A percentile compares a stretch with the other conserved stretches of the same genome.
Conservation (phyloP, 2,888 invertebrate species). For the Geotrupes spiniger region DNA sequence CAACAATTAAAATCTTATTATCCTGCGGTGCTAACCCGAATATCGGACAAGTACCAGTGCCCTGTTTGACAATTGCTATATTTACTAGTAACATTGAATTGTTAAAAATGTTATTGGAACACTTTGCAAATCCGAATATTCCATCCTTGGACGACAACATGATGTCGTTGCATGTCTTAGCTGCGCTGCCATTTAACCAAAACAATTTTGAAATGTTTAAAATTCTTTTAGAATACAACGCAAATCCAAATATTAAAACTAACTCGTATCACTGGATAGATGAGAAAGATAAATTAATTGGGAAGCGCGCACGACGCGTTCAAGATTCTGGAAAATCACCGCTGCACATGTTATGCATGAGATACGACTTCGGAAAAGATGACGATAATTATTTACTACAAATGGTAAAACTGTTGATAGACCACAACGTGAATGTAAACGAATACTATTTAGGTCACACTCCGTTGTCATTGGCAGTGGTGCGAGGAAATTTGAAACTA, state of each 20-base stretch:
- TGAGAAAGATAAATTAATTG: slow-evolving; percentile 31
- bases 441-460: slow-evolving; percentile 44
- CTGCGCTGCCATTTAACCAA: slow-evolving; percentile 30
- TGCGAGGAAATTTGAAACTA: slow-evolving; percentile 39
- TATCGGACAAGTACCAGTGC: slow-evolving; percentile 39
- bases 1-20: slow-evolving; percentile 39
- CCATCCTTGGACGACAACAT: slow-evolving; percentile 33
- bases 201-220: slow-evolving; percentile 33
- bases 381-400: slow-evolving; percentile 27
- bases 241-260: slow-evolving; percentile 40
- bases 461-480: slow-evolving; percentile 42
- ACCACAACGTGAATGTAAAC: slow-evolving; percentile 27
- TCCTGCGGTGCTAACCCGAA: slow-evolving; percentile 43
- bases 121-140: slow-evolving; percentile 36
- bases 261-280: slow-evolving; percentile 38
- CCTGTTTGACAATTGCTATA: slow-evolving; percentile 39
- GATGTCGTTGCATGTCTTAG: slow-evolving; percentile 40
- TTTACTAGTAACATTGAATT: slow-evolving; percentile 38
- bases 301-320: slow-evolving; percentile 27
- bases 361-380: slow-evolving; percentile 40
- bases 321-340: slow-evolving; percentile 40
- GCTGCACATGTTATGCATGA: slow-evolving; percentile 43
- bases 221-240: slow-evolving; percentile 33
- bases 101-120: slow-evolving; percentile 30
- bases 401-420: slow-evolving; percentile 31